Evolutionary conservation across 2,888 invertebrate species (phyloP).

Genomic region (Zhengitettix transpicula): DNA sequence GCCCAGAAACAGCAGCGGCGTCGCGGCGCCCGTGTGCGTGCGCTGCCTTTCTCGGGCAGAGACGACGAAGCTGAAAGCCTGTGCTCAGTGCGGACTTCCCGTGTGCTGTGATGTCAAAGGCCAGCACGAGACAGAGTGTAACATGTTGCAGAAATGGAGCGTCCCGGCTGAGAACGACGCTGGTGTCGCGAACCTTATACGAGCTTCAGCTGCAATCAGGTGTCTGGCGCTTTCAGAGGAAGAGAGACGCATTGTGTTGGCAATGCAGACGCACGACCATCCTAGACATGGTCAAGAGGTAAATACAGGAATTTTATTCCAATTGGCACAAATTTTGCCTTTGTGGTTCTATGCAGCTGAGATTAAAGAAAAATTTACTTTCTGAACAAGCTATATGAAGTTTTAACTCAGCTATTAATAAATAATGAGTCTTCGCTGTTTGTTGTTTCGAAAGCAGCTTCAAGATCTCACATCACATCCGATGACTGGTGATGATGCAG

Average conservation of each 20-base stretch:
- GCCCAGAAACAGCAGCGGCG: conserved; percentile 36
- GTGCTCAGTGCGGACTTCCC: conserved; percentile 36
- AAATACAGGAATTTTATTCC: neutral
- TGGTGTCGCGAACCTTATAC: conserved; percentile 24
- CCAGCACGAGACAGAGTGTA: neutral
- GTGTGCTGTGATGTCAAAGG: conserved; percentile 35
- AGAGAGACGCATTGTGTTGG: conserved; percentile 31
- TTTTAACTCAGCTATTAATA: too few species aligned
- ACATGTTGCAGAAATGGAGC: conserved; percentile 8
- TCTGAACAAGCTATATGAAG: too few species aligned
- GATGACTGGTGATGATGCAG: too few species aligned
- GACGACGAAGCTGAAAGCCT: neutral
- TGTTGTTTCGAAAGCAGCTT: too few species aligned
- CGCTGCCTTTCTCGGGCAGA: conserved; percentile 24
- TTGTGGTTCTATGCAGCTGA: too few species aligned
- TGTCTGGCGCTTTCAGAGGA: conserved; percentile 26
- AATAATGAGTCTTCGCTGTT: too few species aligned
- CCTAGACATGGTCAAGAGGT: conserved; percentile 38
- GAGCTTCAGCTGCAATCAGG: conserved; percentile 29
- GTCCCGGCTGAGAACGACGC: conserved; percentile 7
- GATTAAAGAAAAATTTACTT: too few species aligned
- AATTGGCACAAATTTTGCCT: too few species aligned
- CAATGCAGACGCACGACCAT: conserved; percentile 34
- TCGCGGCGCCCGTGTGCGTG: conserved; percentile 40
- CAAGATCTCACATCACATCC: too few species aligned